These are phyloP conservation scores for Seriola rivoliana DNA, from an alignment of 2,113 vertebrate genomes.

Conservation along the genomic window DNA sequence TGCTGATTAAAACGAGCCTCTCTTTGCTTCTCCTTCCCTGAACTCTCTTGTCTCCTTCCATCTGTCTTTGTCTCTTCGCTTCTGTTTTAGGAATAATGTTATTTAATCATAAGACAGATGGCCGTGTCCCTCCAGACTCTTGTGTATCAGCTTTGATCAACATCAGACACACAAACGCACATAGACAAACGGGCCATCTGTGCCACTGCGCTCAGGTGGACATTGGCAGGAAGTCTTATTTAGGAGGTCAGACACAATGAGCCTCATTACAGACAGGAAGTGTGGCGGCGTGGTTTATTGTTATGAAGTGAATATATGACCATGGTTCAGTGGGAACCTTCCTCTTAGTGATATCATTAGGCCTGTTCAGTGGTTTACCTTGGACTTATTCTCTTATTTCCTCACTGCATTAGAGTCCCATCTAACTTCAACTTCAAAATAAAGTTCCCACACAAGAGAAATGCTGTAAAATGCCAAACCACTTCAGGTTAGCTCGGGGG, in stretches of 20 bases:
- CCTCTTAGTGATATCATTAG: slow-evolving; percentile 8
- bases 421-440: not conserved
- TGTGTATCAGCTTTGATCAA: slow-evolving; percentile 67
- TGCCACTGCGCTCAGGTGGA: slow-evolving; percentile 66
- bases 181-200: slow-evolving; percentile 62
- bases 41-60: slow-evolving; percentile 28
- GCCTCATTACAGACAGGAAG: slow-evolving; percentile 62
- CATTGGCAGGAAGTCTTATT: slow-evolving; percentile 71
- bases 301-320: slow-evolving; percentile 16
- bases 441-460: not conserved
- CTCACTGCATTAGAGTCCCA: not conserved
- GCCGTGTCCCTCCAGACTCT: slow-evolving; percentile 49
- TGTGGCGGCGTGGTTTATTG: slow-evolving; percentile 37
- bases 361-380: not conserved
- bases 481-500: not conserved
- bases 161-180: slow-evolving; percentile 45
- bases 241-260: slow-evolving; percentile 63
- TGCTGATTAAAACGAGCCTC: slow-evolving; percentile 59
- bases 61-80: slow-evolving; percentile 26
- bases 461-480: not conserved
- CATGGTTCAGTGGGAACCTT: slow-evolving; percentile 10
- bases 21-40: slow-evolving; percentile 16
- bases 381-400: not conserved
- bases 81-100: slow-evolving; percentile 43
- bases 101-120: slow-evolving; percentile 68